Conservation (phyloP, 2,888 invertebrate species). For the Pollenia angustigena region DNA sequence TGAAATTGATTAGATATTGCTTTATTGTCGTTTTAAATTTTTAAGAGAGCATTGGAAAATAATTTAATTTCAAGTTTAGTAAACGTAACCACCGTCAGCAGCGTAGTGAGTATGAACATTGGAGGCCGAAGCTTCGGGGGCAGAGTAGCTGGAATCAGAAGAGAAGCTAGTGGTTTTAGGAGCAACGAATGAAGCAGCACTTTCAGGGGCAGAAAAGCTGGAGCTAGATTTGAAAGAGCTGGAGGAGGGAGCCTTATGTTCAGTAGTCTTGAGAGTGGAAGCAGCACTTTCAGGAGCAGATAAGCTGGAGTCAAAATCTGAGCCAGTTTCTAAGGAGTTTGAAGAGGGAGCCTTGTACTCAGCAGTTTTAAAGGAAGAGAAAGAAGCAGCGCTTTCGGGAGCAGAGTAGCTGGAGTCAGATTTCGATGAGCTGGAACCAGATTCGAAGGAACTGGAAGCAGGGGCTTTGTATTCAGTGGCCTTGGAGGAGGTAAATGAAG, state of each 20-base stretch:
- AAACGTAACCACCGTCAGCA: constrained; percentile 82
- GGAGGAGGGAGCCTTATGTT: constrained; percentile 49
- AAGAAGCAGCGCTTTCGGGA: constrained; percentile 48
- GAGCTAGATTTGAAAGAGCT: constrained; percentile 18
- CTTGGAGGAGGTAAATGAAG: constrained; percentile 16
- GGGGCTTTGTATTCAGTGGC: constrained; percentile 9
- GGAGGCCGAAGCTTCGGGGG: constrained; percentile 19
- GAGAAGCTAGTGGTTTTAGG: constrained; percentile 46
- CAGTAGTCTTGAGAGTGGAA: constrained; percentile 13
- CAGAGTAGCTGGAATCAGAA: constrained; percentile 27
- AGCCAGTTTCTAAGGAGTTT: not conserved
- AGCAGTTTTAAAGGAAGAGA: not conserved
- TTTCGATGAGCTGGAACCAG: constrained; percentile 10
- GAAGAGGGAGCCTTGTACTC: too few relatives aligned
- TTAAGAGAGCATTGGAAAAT: not conserved
- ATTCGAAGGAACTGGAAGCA: not conserved
- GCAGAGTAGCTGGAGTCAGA: not conserved
- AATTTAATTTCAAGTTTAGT: constrained; percentile 71
- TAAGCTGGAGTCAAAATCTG: constrained; percentile 53
- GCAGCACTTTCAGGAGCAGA: constrained; percentile 68
- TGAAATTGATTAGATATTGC: constrained; percentile 9
- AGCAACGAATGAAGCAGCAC: constrained; percentile 47
- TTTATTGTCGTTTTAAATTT: not conserved
- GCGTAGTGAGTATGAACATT: constrained; percentile 79
- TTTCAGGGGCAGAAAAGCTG: constrained; percentile 58